Percentiles rank a stretch among this genome's conserved stretches.
phyloP scores from a whole-genome alignment of 2,888 invertebrate genomes.

The Oxytorus armatus region DNA sequence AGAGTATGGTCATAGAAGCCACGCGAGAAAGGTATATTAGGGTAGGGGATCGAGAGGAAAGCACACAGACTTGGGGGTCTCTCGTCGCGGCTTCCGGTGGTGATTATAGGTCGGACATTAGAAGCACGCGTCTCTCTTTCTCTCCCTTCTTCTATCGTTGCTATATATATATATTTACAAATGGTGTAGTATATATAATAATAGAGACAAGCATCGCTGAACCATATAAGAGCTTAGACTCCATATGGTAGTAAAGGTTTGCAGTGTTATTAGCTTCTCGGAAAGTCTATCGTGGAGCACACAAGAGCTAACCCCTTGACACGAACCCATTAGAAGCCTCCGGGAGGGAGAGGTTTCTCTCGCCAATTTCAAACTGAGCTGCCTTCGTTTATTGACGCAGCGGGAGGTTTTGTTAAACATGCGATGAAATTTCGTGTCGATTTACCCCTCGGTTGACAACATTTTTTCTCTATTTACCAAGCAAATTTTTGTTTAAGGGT shows the following conservation, averaged over 20 bases:
- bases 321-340: constrained; percentile 41
- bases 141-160: background rate
- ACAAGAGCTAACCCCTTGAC: constrained; percentile 30
- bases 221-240: background rate
- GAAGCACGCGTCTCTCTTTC: constrained; percentile 35
- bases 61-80: background rate
- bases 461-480: background rate
- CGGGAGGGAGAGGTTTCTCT: background rate
- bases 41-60: background rate
- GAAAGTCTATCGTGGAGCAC: constrained; percentile 40
- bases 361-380: background rate
- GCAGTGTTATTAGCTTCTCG: constrained; percentile 47
- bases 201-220: background rate
- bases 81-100: constrained; percentile 36
- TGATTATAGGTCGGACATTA: constrained; percentile 51
- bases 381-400: constrained; percentile 11
- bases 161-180: background rate
- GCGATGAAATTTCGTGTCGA: constrained; percentile 9
- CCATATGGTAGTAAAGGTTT: background rate
- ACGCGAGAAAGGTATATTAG: constrained; percentile 16
- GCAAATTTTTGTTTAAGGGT: background rate
- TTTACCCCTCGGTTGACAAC: background rate
- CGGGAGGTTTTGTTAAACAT: constrained; percentile 4
- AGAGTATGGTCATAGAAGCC: constrained; percentile 34
- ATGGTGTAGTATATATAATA: background rate